These are phyloP conservation scores for Brotula barbata DNA, from an alignment of 2,797 vertebrate genomes.

Conservation along the genomic window DNA sequence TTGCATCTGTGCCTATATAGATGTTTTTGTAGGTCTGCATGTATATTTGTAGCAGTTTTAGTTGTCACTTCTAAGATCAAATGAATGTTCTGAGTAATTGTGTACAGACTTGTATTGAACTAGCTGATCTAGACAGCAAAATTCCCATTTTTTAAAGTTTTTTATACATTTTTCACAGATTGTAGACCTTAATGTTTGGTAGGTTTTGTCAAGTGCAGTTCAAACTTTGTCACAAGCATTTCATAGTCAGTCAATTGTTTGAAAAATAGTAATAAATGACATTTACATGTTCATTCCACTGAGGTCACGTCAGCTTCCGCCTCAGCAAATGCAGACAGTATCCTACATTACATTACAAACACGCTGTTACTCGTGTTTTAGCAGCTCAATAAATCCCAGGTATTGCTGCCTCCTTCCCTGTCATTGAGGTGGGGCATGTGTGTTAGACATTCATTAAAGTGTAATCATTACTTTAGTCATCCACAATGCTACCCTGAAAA, in stretches of 20 bases:
- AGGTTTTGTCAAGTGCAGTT: too few relatives aligned
- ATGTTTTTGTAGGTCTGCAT: background rate
- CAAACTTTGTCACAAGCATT: too few relatives aligned
- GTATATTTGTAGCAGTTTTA: background rate
- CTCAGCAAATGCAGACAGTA: too few relatives aligned
- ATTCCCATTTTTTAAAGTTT: too few relatives aligned
- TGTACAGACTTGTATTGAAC: conserved; percentile 13
- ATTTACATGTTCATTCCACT: too few relatives aligned
- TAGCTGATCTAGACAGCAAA: background rate
- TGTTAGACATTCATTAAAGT: conserved; percentile 3
- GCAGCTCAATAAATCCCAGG: background rate
- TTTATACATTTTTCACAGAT: too few relatives aligned
- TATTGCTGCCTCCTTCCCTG: background rate
- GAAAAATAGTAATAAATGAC: too few relatives aligned
- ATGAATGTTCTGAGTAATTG: background rate
- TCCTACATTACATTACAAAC: conserved; percentile 9
- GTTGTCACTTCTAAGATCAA: background rate
- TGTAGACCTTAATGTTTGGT: too few relatives aligned
- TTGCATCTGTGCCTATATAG: background rate
- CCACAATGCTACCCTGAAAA: background rate
- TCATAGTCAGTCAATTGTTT: too few relatives aligned
- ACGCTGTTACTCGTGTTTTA: background rate
- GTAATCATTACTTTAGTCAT: background rate
- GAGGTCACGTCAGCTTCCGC: too few relatives aligned
- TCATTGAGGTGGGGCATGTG: conserved; percentile 1